phyloP scores from a whole-genome alignment of 2,797 vertebrate genomes.

The Semaprochilodus insignis region DNA sequence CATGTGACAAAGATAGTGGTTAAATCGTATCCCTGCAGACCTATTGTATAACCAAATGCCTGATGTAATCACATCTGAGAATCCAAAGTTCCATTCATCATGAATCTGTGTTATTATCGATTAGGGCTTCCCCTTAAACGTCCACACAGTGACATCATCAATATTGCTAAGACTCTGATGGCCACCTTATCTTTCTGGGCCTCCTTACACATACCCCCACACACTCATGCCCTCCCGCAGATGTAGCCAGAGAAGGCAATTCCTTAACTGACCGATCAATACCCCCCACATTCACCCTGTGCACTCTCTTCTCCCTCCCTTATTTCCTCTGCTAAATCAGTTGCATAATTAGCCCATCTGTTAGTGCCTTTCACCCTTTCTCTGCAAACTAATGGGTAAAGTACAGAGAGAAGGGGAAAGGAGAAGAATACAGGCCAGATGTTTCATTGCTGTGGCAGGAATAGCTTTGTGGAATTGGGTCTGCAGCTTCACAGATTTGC shows the following conservation, averaged over 20 bases:
- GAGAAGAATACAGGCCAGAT: not conserved
- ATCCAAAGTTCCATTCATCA: not conserved
- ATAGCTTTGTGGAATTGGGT: not conserved
- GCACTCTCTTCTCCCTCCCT: too few relatives aligned
- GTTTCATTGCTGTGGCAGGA: not conserved
- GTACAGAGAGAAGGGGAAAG: not conserved
- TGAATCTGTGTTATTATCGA: too few relatives aligned
- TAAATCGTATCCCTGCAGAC: too few relatives aligned
- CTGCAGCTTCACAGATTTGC: not conserved
- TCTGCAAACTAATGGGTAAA: not conserved
- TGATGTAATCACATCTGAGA: too few relatives aligned
- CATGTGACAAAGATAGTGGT: too few relatives aligned
- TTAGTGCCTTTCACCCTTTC: not conserved
- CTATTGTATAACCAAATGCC: too few relatives aligned
- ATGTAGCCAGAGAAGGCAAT: not conserved
- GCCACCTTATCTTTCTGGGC: not conserved
- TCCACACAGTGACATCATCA: not conserved
- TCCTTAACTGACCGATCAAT: not conserved
- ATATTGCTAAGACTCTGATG: too few relatives aligned
- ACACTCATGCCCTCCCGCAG: not conserved
- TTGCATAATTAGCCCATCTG: not conserved
- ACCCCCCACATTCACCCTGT: not conserved
- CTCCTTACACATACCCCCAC: not conserved
- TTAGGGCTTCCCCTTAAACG: too few relatives aligned
- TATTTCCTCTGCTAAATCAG: not conserved